Conservation (phyloP, 23 tunicate genomes). For the Styela plicata region DNA sequence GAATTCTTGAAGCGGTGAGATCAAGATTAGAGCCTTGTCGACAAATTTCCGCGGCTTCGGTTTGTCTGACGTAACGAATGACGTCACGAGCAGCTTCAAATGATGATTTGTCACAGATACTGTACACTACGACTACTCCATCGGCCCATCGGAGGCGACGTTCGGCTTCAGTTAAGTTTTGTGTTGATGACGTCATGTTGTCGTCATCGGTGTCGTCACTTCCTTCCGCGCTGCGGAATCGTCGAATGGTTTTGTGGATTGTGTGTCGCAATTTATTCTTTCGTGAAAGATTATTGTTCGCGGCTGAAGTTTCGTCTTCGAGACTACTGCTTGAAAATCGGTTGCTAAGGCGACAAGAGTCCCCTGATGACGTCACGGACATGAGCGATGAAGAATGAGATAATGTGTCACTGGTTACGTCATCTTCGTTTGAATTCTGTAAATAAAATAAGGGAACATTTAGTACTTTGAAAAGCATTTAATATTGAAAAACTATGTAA, state of each 20-base stretch:
- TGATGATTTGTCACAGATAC: conserved; percentile 20
- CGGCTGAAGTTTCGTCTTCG: conserved; percentile 9
- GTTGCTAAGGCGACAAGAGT: conserved; percentile 19
- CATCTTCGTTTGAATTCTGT: conserved; percentile 8
- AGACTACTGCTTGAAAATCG: conserved; percentile 4
- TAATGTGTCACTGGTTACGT: not conserved
- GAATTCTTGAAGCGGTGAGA: not conserved
- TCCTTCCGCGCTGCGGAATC: conserved; percentile 21
- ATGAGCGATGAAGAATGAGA: conserved; percentile 20
- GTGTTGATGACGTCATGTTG: conserved; percentile 3
- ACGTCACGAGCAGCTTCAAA: conserved; percentile 24
- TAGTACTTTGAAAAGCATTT: not conserved
- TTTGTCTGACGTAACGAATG: conserved; percentile 17
- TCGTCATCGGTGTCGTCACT: conserved; percentile 20
- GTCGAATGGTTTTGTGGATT: conserved; percentile 17
- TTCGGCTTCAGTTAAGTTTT: not conserved
- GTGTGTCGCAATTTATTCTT: conserved; percentile 16
- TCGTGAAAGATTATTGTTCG: not conserved
- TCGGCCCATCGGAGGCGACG: conserved; percentile 27
- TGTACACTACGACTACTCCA: conserved; percentile 23
- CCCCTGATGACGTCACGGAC: conserved; percentile 31
- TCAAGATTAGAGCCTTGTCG: conserved; percentile 1
- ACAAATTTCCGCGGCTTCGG: conserved; percentile 1
- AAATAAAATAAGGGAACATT: not conserved
- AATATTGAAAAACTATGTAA: not conserved